These are phyloP conservation scores for Orchesella cincta DNA, from an alignment of 1,140 invertebrate genomes.

Conservation along the genomic window DNA sequence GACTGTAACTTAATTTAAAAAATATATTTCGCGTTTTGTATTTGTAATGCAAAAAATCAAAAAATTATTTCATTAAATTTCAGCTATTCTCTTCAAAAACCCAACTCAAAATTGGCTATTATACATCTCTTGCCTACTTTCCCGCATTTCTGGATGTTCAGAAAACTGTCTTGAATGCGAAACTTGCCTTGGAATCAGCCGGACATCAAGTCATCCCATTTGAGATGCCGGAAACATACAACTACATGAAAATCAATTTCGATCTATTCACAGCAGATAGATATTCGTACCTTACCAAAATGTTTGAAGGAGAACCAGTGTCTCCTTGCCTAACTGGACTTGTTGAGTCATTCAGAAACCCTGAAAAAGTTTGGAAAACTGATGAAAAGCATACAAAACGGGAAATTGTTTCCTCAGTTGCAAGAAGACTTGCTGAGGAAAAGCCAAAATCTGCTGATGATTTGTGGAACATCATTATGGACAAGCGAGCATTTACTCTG, in stretches of 20 bases:
- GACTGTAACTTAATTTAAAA: conserved; percentile 40
- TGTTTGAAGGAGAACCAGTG: conserved; percentile 6
- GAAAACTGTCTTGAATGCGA: conserved; percentile 37
- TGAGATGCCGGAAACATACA: conserved; percentile 32
- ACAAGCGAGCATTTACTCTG: conserved; percentile 12
- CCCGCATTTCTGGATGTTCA: conserved; percentile 38
- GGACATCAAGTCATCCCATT: conserved; percentile 45
- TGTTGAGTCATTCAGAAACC: no score
- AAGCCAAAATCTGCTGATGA: background rate
- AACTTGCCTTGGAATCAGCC: conserved; percentile 25
- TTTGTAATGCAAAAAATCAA: no score
- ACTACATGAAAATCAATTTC: conserved; percentile 18
- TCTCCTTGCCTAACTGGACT: no score
- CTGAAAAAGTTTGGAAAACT: conserved; percentile 38
- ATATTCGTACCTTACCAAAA: no score
- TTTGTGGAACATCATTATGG: conserved; percentile 31
- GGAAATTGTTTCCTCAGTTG: no score
- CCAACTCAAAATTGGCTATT: conserved; percentile 38
- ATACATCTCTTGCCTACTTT: conserved; percentile 31
- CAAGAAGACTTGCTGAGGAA: background rate
- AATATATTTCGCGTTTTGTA: no score
- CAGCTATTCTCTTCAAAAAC: conserved; percentile 20
- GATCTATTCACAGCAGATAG: no score
- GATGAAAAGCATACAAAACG: background rate
- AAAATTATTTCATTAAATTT: no score